Evolutionary conservation across 2,113 vertebrate genomes (phyloP), one percentile per base, ranked within the genome.

Genomic region (Xiphorhynchus elegans): DNA sequence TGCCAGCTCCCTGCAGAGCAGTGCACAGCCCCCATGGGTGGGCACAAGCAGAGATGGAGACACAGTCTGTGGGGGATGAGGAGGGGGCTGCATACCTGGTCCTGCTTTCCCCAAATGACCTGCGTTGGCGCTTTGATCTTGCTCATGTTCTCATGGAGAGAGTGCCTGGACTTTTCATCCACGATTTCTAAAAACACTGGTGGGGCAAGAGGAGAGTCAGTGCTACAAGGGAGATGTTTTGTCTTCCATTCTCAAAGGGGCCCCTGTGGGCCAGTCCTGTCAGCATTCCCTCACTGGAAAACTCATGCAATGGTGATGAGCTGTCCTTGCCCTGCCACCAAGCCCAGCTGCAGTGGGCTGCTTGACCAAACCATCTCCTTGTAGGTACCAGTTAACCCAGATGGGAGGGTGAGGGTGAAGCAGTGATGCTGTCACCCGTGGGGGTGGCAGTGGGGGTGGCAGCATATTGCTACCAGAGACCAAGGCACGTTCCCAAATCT

Each of bases 81-180:
- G 52, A 62, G 23, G 21, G 5, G 4, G 7, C 52, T 13, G 29
- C 79, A 2, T 98, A 99, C 99, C 99, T 99, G 98, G 96, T 99
- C 99, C 68, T 99, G 98, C 60, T 98, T 99, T 35, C 99, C 99
- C 99, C 99, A 99, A 95, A 99, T 98, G 92, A 99, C 98, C 94
- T 99, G 99, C 0, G 99, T 98, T 0, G 99, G 98, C 1, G 85
- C 97, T 67, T 97, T 98, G 97, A 99, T 99, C 97, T 98, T 98
- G 90, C 97, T 98, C 98, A 99, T 97, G 94, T 98, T 98, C 84
- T 99, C 97, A 11, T 99, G 98, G 50, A 99, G 97, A 6, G 96
- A 97, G 73, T 98, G 96, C 67, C 98, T 98, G 28, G 98, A 99
- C 73, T 98, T 98, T 87, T 99, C 98, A 75, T 75, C 97, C 7